phyloP scores from a whole-genome alignment of 2,797 vertebrate genomes.

The Remorina albescens region DNA sequence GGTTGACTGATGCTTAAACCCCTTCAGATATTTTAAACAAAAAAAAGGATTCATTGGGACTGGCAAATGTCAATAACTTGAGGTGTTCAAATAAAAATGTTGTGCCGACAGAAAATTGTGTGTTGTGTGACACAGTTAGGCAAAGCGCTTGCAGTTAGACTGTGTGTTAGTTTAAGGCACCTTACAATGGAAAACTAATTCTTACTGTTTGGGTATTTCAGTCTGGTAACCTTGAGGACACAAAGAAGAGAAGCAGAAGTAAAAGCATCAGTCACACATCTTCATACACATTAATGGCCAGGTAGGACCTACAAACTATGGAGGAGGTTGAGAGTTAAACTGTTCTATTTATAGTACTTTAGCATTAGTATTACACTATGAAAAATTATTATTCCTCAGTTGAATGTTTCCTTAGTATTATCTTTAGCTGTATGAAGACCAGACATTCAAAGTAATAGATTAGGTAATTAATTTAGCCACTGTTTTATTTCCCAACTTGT shows the following conservation, averaged over 20 bases:
- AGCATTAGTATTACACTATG: background rate
- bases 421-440: background rate
- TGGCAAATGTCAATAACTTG: background rate
- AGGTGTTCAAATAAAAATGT: background rate
- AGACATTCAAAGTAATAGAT: background rate
- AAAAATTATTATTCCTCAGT: background rate
- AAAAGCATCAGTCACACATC: constrained; percentile 87
- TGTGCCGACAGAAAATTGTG: background rate
- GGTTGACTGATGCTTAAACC: background rate
- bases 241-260: constrained; percentile 83
- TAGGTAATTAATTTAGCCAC: background rate
- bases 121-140: background rate
- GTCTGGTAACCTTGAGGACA: constrained; percentile 79
- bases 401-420: background rate
- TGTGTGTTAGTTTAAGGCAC: background rate
- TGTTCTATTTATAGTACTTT: background rate
- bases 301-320: constrained; percentile 79
- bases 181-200: background rate
- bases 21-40: background rate
- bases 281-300: constrained; percentile 83
- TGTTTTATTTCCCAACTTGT: constrained; percentile 13
- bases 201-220: constrained; percentile 74
- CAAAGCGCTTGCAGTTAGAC: background rate
- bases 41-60: background rate
- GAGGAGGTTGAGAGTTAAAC: background rate